Evolutionary conservation across 2,797 vertebrate genomes (phyloP), one percentile per base, ranked within the genome.

Genomic region (Acanthornis magna): DNA sequence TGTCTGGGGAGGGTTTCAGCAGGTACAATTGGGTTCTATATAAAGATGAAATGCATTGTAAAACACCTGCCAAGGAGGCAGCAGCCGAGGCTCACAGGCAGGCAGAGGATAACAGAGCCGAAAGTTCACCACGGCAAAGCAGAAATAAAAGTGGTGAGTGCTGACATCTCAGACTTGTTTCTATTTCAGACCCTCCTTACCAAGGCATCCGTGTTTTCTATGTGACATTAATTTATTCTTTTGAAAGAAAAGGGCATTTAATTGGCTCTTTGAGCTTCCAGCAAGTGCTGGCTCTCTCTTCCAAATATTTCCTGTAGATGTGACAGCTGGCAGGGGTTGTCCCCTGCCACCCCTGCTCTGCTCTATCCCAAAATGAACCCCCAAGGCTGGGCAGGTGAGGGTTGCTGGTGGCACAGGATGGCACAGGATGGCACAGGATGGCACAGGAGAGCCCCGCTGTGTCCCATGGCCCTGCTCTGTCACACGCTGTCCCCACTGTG

Each of bases 391-490:
- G 34, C 54, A 17, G 40, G 27, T 2, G 4, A 18, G 17, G 0
- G 13, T 3, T 17, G 51, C 1, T 4, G 77, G 54, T 29, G 38
- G 38, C 38, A 38, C 38, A 38, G 38, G 38, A 38, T 38, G 38
- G 38, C 36, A 36, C 36, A 36, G 36, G 36, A 36, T 36, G 36
- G 36, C 36, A 27, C 87, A 57, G 89, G 94, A 80, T 72, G 89
- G 78, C 36, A 27, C 87, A 57, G 89, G 94, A 80, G 68, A 87
- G 78, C 91, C 65, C 30, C 16, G 12, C 61, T 43, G 91, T 45
- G 54, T 71, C 92, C 67, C 70, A 15, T 1, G 27, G 47, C 14
- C 21, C 57, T 2, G 27, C 53, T 54, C 9, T 38, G 38, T 38
- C 38, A 38, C 38, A 38, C 38, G 12, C 36, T 38, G 36, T 38